Conservation (phyloP, 2,888 invertebrate species). For the Asteroscopus sphinx region DNA sequence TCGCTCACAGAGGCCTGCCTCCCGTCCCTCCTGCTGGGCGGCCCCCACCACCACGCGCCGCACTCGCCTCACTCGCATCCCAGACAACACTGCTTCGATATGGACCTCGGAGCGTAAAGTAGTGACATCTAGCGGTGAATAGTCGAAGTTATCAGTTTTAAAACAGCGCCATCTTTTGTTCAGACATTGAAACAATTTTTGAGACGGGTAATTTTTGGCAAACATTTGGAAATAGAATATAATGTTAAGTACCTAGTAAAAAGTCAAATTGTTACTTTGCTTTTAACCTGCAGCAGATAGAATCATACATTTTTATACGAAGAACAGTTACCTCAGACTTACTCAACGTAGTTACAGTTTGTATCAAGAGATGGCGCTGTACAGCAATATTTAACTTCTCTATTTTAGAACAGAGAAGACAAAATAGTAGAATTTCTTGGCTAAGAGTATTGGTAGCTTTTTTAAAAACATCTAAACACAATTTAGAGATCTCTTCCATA, state of each 20-base stretch:
- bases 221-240: too few relatives aligned
- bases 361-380: constrained; percentile 53
- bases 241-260: too few relatives aligned
- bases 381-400: constrained; percentile 12
- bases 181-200: too few relatives aligned
- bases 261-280: too few relatives aligned
- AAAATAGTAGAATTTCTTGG: constrained; percentile 41
- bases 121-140: constrained; percentile 10
- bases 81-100: constrained; percentile 81
- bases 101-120: constrained; percentile 81
- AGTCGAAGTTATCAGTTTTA: background rate
- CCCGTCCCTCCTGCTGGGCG: constrained; percentile 76
- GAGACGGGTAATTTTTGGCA: too few relatives aligned
- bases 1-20: constrained; percentile 71
- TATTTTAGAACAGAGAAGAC: background rate
- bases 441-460: constrained; percentile 53
- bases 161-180: constrained; percentile 27
- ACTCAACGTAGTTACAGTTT: constrained; percentile 6
- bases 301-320: too few relatives aligned
- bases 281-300: too few relatives aligned
- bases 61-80: constrained; percentile 83
- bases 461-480: constrained; percentile 35
- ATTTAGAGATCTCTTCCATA: constrained; percentile 60
- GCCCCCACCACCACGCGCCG: constrained; percentile 81
- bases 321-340: too few relatives aligned